phyloP scores from a whole-genome alignment of 2,888 invertebrate species.

The Agrypnus murinus region DNA sequence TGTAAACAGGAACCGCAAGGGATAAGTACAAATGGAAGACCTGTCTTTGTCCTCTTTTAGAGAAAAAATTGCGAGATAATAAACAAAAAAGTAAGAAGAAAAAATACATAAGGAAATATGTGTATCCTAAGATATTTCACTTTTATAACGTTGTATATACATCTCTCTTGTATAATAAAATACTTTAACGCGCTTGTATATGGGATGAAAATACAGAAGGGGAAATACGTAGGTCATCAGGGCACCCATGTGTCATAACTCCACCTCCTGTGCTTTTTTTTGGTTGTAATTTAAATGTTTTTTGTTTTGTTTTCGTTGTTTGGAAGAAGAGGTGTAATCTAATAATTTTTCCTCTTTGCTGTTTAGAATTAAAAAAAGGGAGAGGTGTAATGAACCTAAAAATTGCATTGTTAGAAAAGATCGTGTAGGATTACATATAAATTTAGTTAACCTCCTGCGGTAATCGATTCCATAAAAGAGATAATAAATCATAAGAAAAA shows the following conservation, averaged over 20 bases:
- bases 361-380: neutral
- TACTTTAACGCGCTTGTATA: slow-evolving; percentile 37
- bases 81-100: slow-evolving; percentile 15
- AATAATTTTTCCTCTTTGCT: slow-evolving; percentile 10
- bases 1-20: slow-evolving; percentile 12
- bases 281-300: neutral
- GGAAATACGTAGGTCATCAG: slow-evolving; percentile 36
- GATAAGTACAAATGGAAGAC: neutral
- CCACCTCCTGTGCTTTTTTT: slow-evolving; percentile 26
- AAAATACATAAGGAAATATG: slow-evolving; percentile 22
- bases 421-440: too few species aligned
- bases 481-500: too few species aligned
- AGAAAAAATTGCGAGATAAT: slow-evolving; percentile 19
- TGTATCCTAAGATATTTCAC: slow-evolving; percentile 35
- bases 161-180: slow-evolving; percentile 38
- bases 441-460: too few species aligned
- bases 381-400: neutral
- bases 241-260: slow-evolving; percentile 40
- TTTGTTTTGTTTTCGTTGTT: neutral
- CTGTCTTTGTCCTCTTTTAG: neutral
- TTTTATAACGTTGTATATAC: slow-evolving; percentile 36
- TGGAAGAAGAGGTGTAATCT: neutral
- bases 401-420: neutral
- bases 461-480: too few species aligned
- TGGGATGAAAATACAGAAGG: slow-evolving; percentile 38